Evolutionary conservation across 2,113 vertebrate genomes (phyloP).

Genomic region (Stictonetta naevosa): DNA sequence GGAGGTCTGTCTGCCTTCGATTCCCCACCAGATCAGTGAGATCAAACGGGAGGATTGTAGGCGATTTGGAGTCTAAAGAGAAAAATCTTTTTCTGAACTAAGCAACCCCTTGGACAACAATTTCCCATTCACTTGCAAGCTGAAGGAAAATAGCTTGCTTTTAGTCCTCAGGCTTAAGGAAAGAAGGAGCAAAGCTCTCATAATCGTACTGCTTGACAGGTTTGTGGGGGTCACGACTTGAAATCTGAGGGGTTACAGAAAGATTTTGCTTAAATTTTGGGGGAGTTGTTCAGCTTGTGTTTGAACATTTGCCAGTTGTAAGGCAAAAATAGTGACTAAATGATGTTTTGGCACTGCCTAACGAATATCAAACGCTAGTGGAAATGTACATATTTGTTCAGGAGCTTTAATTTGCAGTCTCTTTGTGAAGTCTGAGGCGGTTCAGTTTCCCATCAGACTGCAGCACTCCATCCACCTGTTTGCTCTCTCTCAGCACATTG

Average conservation of each 20-base stretch:
- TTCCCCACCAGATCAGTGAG: not conserved
- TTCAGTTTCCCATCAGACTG: not conserved
- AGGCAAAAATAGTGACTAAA: not conserved
- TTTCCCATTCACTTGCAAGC: not conserved
- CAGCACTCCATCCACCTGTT: not conserved
- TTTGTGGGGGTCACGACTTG: not conserved
- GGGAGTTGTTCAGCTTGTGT: not conserved
- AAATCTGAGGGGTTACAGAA: not conserved
- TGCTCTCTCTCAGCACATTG: not conserved
- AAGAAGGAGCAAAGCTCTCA: not conserved
- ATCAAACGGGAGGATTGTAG: not conserved
- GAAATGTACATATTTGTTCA: not conserved
- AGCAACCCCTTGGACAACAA: not conserved
- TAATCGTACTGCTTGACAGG: not conserved
- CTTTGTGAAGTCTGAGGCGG: not conserved
- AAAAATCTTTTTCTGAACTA: not conserved
- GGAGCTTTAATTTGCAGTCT: not conserved
- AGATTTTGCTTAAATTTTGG: not conserved
- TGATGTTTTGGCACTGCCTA: not conserved
- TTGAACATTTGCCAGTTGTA: not conserved
- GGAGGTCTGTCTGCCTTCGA: not conserved
- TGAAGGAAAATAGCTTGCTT: not conserved
- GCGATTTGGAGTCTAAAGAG: not conserved
- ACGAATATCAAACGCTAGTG: not conserved
- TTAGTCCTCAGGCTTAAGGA: not conserved